Base-by-base conservation (phyloP, 2,888 invertebrate genomes). In the Diarsia brunnea region DNA sequence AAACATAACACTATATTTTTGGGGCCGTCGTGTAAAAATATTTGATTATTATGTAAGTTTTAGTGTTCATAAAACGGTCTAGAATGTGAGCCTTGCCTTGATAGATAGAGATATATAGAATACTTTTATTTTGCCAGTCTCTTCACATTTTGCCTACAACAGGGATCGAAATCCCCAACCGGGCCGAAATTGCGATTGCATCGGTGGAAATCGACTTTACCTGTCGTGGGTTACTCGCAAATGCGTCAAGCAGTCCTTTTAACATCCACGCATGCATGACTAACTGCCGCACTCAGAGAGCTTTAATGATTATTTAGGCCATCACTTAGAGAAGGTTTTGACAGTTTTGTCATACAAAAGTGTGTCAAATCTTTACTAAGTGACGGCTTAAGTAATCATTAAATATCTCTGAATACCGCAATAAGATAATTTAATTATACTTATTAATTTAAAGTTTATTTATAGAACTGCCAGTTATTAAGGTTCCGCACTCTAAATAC, bases 401-500 rank as follows among this genome's bases (percentile, higher is more conserved):
- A n/a, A n/a, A n/a, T n/a, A n/a, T n/a, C n/a, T n/a, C n/a, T 12
- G n/a, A 12, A 0, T 24, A 55, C 1, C n/a, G n/a, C n/a, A n/a
- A n/a, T n/a, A n/a, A 0, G 24, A 24, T 14, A 24, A 14, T 14
- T 3, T 21, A 55, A 53, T 51, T 51, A 53, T 3, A n/a, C n/a
- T n/a, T n/a, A 27, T 21, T 21, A 4, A 24, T 19, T 65, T 12
- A 27, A 31, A 4, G 8, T 60, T 45, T 19, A 10, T 43, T 19
- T 8, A 47, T 31, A 24, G 27, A 45, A 1, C 16, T n/a, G 14
- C 51, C 1, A 38, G 38, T 38, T 38, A 31, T 27, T 19, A 27
- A 16, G 12, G 31, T 73, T 73, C 43, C 67, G 51, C 7, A 16
- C 61, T 19, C 1, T 31, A 55, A 47, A 79, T 74, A 60, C 27